Evolutionary conservation across 2,797 vertebrate species (phyloP), one percentile per base, ranked within the genome.

Genomic region (Coregonus sp.): DNA sequence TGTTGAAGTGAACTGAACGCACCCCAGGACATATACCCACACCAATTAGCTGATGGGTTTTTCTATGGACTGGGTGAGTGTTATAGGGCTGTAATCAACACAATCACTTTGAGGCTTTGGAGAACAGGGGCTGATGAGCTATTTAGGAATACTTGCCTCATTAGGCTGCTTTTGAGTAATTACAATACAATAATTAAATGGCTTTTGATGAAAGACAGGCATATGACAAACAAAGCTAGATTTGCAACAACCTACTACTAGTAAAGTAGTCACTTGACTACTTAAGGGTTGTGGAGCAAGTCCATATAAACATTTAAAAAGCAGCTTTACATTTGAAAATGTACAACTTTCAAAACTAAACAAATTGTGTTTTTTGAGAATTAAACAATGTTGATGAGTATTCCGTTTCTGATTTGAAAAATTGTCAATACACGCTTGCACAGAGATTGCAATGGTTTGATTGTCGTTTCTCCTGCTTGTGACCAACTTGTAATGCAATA

Each of bases 11-110:
- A 47, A 47, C 9, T 47, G 40, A 47, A 47, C 9, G 40, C 11
- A 47, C 0, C 40, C 40, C 40, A 47, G 40, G 85, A 84, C 71
- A 82, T 82, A 89, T 85, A 87, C 81, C 82, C 84, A 84, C 72
- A 80, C 87, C 87, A 94, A 94, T 94, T 94, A 94, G 87, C 85
- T 94, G 91, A 92, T 91, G 91, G 92, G 86, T 88, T 88, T 80
- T 79, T 80, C 78, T 84, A 81, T 88, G 81, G 84, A 79, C 76
- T 16, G 78, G 88, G 83, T 92, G 89, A 86, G 85, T 81, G 84
- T 89, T 85, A 86, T 75, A 78, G 78, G 74, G 77, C 76, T 82
- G 85, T 79, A 91, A 94, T 92, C 90, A 91, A 88, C 86, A 86
- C 84, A 86, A 90, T 91, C 77, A 87, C 83, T 86, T 84, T 79